A percentile compares a stretch with the other conserved stretches of the same genome.
phyloP scores from a whole-genome alignment of 2,797 vertebrate species.

The Alcedo atthis region DNA sequence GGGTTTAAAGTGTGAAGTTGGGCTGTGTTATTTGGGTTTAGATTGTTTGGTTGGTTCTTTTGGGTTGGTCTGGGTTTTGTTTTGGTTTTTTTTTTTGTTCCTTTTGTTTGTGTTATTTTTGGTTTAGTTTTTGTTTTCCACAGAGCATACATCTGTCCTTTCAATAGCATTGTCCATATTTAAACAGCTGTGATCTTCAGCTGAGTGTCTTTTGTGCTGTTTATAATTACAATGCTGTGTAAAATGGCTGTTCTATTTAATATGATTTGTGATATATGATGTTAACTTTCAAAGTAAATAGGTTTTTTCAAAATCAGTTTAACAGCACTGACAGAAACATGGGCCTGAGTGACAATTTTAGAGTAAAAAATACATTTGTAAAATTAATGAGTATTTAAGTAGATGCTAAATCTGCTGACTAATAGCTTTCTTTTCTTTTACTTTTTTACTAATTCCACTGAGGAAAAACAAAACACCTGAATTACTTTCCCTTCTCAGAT shows the following conservation, averaged over 20 bases:
- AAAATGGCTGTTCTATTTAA: constrained; percentile 41
- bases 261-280: constrained; percentile 31
- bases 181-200: constrained; percentile 46
- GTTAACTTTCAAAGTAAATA: constrained; percentile 40
- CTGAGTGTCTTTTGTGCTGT: background rate
- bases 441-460: background rate
- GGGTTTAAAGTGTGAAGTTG: background rate
- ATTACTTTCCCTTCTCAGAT: background rate
- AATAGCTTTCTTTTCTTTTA: background rate
- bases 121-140: background rate
- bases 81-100: background rate
- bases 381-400: constrained; percentile 44
- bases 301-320: constrained; percentile 60
- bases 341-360: constrained; percentile 21
- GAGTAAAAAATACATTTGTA: constrained; percentile 42
- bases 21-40: background rate
- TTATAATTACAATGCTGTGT: constrained; percentile 24
- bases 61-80: background rate
- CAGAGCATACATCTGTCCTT: constrained; percentile 1
- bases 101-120: background rate
- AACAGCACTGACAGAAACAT: constrained; percentile 21
- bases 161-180: constrained; percentile 31
- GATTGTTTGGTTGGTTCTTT: background rate
- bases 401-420: background rate
- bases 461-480: background rate